These are phyloP conservation scores for Rhinophrynus dorsalis DNA, from an alignment of 2,797 vertebrate species.

Conservation along the genomic window DNA sequence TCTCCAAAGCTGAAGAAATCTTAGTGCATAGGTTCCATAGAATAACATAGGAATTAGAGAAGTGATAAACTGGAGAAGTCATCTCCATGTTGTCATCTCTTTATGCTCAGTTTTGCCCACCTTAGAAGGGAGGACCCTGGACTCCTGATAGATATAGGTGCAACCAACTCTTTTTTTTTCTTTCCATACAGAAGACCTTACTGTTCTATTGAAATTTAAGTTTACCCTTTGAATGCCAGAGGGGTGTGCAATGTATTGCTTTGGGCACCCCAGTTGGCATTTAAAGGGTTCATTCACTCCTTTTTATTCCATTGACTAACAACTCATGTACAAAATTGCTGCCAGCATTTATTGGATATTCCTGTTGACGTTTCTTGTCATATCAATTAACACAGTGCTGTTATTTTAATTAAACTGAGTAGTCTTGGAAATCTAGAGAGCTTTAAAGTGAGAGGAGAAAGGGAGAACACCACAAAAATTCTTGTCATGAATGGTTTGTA, in stretches of 20 bases:
- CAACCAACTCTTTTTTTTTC: neutral
- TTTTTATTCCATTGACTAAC: conserved; percentile 42
- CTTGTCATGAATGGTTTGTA: conserved; percentile 37
- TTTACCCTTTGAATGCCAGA: too few relatives aligned
- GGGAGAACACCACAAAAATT: conserved; percentile 10
- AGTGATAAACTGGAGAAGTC: too few relatives aligned
- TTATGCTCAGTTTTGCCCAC: too few relatives aligned
- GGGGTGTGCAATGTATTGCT: too few relatives aligned
- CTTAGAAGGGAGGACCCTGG: too few relatives aligned
- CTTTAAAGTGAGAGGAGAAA: neutral
- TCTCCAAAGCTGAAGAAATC: too few relatives aligned
- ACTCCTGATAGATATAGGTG: neutral
- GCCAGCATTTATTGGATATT: conserved; percentile 39
- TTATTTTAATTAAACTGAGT: conserved; percentile 50
- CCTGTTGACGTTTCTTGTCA: conserved; percentile 49
- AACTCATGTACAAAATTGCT: conserved; percentile 38
- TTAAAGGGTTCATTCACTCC: conserved; percentile 34
- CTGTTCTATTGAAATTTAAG: conserved; percentile 28
- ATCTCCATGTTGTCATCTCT: too few relatives aligned
- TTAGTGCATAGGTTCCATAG: too few relatives aligned
- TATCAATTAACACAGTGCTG: conserved; percentile 47
- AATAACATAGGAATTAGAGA: too few relatives aligned
- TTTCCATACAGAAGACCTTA: neutral
- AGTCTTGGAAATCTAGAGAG: conserved; percentile 38
- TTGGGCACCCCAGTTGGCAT: too few relatives aligned